Evolutionary conservation across 1,140 invertebrate genomes (phyloP), one percentile per base, ranked within the genome.

Genomic region (Hestina assimilis): DNA sequence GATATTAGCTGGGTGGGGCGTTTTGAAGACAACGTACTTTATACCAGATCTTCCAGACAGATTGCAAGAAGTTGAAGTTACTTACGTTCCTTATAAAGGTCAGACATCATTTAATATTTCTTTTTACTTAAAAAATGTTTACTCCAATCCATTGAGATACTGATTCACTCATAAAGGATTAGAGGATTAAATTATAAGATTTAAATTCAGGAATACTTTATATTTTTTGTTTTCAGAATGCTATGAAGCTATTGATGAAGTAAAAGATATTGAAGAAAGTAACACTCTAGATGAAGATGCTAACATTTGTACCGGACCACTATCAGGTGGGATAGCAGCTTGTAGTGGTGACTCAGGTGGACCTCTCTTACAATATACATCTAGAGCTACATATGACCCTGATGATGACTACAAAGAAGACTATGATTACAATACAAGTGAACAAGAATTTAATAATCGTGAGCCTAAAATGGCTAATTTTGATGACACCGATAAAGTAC

Each of bases 261-360:
- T 87, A 24, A 65, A 68, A 40, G 80, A 79, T 15, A 28, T 28
- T 21, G 63, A 74, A 24, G 87, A 87, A 72, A 45, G 26, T 2
- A 89, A 88, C 64, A 79, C 86, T 5, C 50, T 89, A 11, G 71
- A 85, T 47, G 59, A 73, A 62, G 62, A 77, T 0, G 77, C 80
- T 17, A 91, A 93, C 51, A 71, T 93, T 6, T 94, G 92, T 77
- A 91, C 92, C n/a, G 90, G 90, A 15, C 92, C 92, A 1, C 59
- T 91, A 3, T 75, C 79, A 24, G 90, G 91, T 31, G 90, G 91
- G 50, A 72, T 83, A 17, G 91, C 91, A 20, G 91, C 92, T 6
- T 93, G 93, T 79, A 91, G 84, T 52, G 92, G 92, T 38, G 93
- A 94, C 72, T 93, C 92, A 20, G 93, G 93, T 38, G 92, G 93